Percentiles rank a stretch among this genome's conserved stretches.
Conservation (phyloP, 2,797 vertebrate genomes). For the Catamblyrhynchus diadema region DNA sequence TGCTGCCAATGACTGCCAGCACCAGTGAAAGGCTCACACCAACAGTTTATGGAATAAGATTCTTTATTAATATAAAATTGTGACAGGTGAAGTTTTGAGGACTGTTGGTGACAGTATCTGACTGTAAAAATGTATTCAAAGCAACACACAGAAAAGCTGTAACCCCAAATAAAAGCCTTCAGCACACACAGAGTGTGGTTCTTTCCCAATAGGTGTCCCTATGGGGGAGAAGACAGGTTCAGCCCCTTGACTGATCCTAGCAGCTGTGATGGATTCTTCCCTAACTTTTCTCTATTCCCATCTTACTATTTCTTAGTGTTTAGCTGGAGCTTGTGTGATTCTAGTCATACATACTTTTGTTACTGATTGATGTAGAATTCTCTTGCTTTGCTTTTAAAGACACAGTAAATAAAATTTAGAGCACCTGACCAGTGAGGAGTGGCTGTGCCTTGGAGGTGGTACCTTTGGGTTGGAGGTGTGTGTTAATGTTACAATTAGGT, state of each 20-base stretch:
- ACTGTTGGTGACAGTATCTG: too few species aligned
- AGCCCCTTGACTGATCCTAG: accelerated
- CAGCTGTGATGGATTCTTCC: accelerated
- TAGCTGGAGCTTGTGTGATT: background rate
- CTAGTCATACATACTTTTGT: background rate
- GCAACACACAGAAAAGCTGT: background rate
- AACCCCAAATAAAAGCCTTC: background rate
- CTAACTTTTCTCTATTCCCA: background rate
- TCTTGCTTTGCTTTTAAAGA: background rate
- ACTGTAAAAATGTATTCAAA: background rate
- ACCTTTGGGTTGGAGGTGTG: background rate
- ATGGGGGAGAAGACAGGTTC: accelerated
- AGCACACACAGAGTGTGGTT: background rate
- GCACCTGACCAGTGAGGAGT: background rate
- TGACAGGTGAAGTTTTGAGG: background rate
- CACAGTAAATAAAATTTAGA: background rate
- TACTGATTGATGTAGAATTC: background rate
- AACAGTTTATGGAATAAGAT: background rate
- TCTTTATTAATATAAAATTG: background rate
- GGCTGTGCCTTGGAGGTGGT: background rate
- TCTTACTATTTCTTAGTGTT: background rate
- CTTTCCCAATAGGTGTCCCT: too few species aligned
- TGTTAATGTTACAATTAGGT: background rate
- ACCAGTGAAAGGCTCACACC: background rate
- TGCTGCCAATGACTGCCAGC: background rate